Conservation (phyloP, 2,888 invertebrate species). For the Minunthozetes semirufus region DNA sequence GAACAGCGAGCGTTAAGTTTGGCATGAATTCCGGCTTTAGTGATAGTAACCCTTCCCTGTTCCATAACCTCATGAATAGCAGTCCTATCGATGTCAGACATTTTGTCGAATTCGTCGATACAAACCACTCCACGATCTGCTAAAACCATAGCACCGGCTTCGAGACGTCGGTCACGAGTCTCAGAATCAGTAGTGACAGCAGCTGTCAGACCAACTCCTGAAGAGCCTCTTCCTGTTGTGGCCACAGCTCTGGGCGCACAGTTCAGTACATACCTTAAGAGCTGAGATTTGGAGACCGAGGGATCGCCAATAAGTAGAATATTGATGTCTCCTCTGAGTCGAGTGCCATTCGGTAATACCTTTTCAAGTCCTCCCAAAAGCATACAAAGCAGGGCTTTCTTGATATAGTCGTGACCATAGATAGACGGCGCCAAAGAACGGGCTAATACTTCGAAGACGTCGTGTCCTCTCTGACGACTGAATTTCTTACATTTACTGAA, state of each 20-base stretch:
- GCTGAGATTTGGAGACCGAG: conserved; percentile 97
- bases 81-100: conserved; percentile 90
- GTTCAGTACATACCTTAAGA: conserved; percentile 76
- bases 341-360: conserved; percentile 89
- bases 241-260: conserved; percentile 62
- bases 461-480: conserved; percentile 53
- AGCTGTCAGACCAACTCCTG: conserved; percentile 97
- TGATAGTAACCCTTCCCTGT: conserved; percentile 98
- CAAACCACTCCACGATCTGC: conserved; percentile 92
- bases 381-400: conserved; percentile 86
- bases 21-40: conserved; percentile 99
- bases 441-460: conserved; percentile 85
- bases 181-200: conserved; percentile 95
- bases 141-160: conserved; percentile 91
- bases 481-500: conserved; percentile 77
- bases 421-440: conserved; percentile 95
- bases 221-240: conserved; percentile 91
- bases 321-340: conserved; percentile 86
- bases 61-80: conserved; percentile 99
- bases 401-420: conserved; percentile 95
- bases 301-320: conserved; percentile 99
- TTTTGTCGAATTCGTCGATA: conserved; percentile 99
- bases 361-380: conserved; percentile 72
- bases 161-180: conserved; percentile 94
- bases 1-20: conserved; percentile 94